Evolutionary conservation across 2,888 invertebrate genomes (phyloP).

Genomic region (Archips xylosteana): DNA sequence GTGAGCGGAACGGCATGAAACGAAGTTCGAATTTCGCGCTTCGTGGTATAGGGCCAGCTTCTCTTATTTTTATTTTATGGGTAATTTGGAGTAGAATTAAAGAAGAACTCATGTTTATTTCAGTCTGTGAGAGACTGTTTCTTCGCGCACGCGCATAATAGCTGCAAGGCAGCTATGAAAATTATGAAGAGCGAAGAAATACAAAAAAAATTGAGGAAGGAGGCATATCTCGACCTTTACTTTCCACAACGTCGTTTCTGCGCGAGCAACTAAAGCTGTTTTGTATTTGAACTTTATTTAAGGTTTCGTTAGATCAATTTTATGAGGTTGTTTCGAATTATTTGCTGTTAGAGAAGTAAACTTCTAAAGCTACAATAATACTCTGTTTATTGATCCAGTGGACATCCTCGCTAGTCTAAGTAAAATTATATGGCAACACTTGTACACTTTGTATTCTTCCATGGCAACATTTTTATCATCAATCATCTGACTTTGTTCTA

Average conservation of each 20-base stretch:
- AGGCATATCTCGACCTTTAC: conserved; percentile 78
- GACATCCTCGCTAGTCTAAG: background rate
- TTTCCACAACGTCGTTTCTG: conserved; percentile 77
- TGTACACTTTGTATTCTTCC: conserved; percentile 4
- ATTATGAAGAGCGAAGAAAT: conserved; percentile 80
- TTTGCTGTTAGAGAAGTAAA: background rate
- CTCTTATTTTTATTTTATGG: too few relatives aligned
- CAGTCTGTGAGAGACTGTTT: conserved; percentile 83
- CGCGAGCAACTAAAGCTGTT: conserved; percentile 49
- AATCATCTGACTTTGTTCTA: conserved; percentile 72
- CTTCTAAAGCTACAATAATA: background rate
- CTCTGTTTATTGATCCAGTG: background rate
- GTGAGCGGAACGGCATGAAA: too few relatives aligned
- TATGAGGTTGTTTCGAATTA: background rate
- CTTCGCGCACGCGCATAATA: conserved; percentile 81
- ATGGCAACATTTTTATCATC: conserved; percentile 63
- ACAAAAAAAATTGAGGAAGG: conserved; percentile 76
- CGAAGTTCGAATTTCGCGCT: too few relatives aligned
- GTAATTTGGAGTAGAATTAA: background rate
- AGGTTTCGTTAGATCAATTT: background rate
- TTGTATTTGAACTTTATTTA: conserved; percentile 9
- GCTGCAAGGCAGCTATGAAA: conserved; percentile 81
- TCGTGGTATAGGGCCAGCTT: too few relatives aligned
- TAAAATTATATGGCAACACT: conserved; percentile 29
- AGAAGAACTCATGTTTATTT: conserved; percentile 41